A percentile compares a stretch with the other conserved stretches of the same genome.
These are phyloP conservation scores for Griposia aprilina DNA, from an alignment of 2,888 invertebrate species.

Conservation along the genomic window DNA sequence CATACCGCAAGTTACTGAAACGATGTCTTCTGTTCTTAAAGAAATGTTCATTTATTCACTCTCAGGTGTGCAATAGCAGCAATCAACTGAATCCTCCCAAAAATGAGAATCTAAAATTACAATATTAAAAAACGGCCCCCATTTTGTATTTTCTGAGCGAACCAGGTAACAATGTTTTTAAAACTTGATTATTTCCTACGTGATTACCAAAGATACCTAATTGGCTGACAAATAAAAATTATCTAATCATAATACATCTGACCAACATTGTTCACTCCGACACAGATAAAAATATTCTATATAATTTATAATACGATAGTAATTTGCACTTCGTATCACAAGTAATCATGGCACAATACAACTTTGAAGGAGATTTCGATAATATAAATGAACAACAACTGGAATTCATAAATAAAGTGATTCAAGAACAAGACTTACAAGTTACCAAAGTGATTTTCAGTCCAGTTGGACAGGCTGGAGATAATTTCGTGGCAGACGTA, in stretches of 20 bases:
- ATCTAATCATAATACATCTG: too few relatives aligned
- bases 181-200: neutral
- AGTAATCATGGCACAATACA: slow-evolving; percentile 64
- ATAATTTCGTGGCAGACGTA: slow-evolving; percentile 71
- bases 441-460: slow-evolving; percentile 68
- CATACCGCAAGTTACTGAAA: too few relatives aligned
- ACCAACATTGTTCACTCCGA: too few relatives aligned
- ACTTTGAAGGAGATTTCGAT: slow-evolving; percentile 70
- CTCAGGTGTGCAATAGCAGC: too few relatives aligned
- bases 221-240: neutral
- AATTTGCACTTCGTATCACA: slow-evolving; percentile 21
- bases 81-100: neutral
- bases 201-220: neutral
- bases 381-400: slow-evolving; percentile 68
- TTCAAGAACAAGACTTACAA: slow-evolving; percentile 70
- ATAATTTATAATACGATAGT: slow-evolving; percentile 28
- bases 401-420: slow-evolving; percentile 70
- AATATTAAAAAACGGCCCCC: neutral
- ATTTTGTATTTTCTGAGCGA: neutral
- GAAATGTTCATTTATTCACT: too few relatives aligned
- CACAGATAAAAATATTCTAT: slow-evolving; percentile 34
- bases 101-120: neutral
- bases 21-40: too few relatives aligned
- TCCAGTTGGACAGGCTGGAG: slow-evolving; percentile 72
- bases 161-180: neutral